Evolutionary conservation across 2,113 vertebrate species (phyloP), one percentile per base, ranked within the genome.

Genomic region (Triplophysa rosa): DNA sequence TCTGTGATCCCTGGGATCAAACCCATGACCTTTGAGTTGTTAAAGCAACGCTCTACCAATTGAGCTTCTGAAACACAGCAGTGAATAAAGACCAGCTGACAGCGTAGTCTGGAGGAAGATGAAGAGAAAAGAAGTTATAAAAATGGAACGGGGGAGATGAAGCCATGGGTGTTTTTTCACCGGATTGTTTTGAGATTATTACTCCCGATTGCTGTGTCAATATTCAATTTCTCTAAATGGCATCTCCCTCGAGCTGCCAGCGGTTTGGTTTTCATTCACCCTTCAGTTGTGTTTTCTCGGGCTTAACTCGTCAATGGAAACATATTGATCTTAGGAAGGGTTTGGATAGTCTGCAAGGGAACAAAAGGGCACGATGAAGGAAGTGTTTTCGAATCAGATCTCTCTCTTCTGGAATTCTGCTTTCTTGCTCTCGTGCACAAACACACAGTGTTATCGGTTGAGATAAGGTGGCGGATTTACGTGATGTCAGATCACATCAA

Each of bases 251-350:
- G 61, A 49, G 70, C 40, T 66, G 26, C 54, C 63, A 24, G 67
- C 40, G 64, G 77, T 68, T 52, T 33, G 40, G 52, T 62, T 80
- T 81, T 71, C 52, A 59, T 19, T 76, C 10, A 42, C 63, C 56
- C 72, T 59, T 63, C 19, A 49, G 8, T 29, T 74, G 40, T 71
- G 24, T 26, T 65, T 77, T 78, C 29, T 68, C 14, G 4, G 49
- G 29, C 33, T 23, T 24, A 66, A 61, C 69, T 79, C 52, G 67
- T 74, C 66, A 76, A 90, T 90, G 80, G 81, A 73, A 80, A 70
- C 79, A 74, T 88, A 90, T 92, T 76, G 90, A 92, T 91, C 82
- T 54, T 23, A 75, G 67, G 83, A 86, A 85, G 83, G 49, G 49
- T 5, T 52, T 6, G 49, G 49, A 16, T 16, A 17, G 49, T 52